Evolutionary conservation across 2,888 invertebrate species (phyloP).

Genomic region (Myopa testacea): DNA sequence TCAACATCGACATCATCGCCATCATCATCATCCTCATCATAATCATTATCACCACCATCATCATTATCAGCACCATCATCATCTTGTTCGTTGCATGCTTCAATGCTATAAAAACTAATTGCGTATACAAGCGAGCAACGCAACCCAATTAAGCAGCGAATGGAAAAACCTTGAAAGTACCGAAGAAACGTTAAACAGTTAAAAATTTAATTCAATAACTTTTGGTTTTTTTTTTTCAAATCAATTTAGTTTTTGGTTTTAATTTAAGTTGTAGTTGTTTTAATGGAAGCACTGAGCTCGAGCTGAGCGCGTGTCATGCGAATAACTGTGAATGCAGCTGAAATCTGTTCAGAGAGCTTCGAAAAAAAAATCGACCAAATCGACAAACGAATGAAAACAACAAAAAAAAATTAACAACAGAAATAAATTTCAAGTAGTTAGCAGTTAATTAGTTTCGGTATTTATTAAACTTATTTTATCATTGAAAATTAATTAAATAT

Average conservation of each 20-base stretch:
- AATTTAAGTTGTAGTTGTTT: neutral
- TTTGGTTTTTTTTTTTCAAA: neutral
- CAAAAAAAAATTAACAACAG: neutral
- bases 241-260: neutral
- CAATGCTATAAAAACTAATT: neutral
- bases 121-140: neutral
- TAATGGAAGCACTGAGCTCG: neutral
- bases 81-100: neutral
- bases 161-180: constrained; percentile 16
- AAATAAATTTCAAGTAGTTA: no score
- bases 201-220: neutral
- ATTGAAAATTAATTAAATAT: no score
- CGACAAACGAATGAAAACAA: constrained; percentile 8
- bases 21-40: no score
- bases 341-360: neutral
- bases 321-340: neutral
- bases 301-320: neutral
- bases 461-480: no score
- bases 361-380: neutral
- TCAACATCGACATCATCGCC: no score
- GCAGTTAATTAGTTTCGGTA: no score
- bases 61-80: no score
- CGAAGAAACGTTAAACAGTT: constrained; percentile 2
- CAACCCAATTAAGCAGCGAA: constrained; percentile 4
- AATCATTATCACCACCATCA: no score